Evolutionary conservation across 1,140 invertebrate species (phyloP).

Genomic region (Bombus sibiricus): DNA sequence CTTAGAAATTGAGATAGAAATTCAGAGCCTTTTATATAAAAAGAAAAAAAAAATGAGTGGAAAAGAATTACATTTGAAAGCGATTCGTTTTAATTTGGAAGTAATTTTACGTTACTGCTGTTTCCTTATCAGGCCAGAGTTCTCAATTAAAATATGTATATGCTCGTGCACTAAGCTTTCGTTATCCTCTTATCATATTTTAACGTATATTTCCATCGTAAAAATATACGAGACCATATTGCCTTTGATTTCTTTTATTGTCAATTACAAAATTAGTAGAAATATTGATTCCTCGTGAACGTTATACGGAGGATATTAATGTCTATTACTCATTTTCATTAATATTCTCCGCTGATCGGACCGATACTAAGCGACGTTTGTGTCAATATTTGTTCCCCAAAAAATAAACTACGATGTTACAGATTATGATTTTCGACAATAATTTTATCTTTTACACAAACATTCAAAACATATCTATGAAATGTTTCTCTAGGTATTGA

Average conservation of each 20-base stretch:
- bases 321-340: constrained; percentile 1
- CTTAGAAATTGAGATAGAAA: neutral
- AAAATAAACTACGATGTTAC: neutral
- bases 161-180: neutral
- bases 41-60: too few species aligned
- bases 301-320: neutral
- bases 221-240: neutral
- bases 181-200: neutral
- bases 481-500: too few species aligned
- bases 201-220: too few species aligned
- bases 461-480: too few species aligned
- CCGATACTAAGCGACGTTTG: too few species aligned
- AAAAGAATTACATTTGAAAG: neutral
- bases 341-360: neutral
- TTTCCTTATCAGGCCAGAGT: neutral
- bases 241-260: neutral
- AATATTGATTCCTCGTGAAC: neutral
- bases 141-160: neutral
- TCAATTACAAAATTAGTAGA: neutral
- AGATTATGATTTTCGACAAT: neutral
- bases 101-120: neutral
- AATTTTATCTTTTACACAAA: neutral
- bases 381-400: neutral
- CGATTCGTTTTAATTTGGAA: neutral
- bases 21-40: neutral